Base-by-base conservation (phyloP, 2,888 invertebrate genomes). In the Pollenia amentaria region DNA sequence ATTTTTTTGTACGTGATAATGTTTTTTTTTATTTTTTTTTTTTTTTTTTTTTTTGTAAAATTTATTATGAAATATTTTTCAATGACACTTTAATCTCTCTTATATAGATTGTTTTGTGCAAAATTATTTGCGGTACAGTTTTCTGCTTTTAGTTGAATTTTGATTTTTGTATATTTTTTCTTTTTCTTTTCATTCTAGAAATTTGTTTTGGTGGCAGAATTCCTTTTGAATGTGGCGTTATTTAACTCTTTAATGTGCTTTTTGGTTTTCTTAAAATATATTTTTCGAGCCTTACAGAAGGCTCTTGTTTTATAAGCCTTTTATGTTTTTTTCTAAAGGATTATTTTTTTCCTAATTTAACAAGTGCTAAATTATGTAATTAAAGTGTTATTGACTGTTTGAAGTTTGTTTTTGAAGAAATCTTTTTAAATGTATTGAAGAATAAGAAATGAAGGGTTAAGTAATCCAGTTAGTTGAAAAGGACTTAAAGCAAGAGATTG, bases 61-160 rank as follows among this genome's bases (percentile, higher is more conserved):
- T 78, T 85, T 87, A 75, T 87, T 86, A 84, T 87, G 83, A 88
- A 88, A 88, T 87, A 78, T 83, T 82, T 83, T 84, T 81, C 78
- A 88, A 86, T 85, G 83, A 81, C 86, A 87, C 67, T 88, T 88
- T 82, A 79, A 85, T 82, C 85, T 78, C 57, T 82, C 46, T 70
- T 73, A 48, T 48, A 57, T 60, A 44, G 51, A 84, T 60, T 42
- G 78, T 70, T 53, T 79, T 87, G 57, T 79, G 77, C 84, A 78
- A 69, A 75, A 75, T 42, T 44, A 55, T 42, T 55, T 11, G 60
- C 29, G 69, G 67, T 75, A 73, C 67, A 77, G 65, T 82, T 77
- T 87, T 51, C 16, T 83, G 21, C 10, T 21, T 12, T 57, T 16
- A 21, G 21, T n/a, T 73, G n/a, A n/a, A 44, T 12, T 40, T 40